phyloP scores from a whole-genome alignment of 2,113 vertebrate species.

The Tenebrosternarchus preto region DNA sequence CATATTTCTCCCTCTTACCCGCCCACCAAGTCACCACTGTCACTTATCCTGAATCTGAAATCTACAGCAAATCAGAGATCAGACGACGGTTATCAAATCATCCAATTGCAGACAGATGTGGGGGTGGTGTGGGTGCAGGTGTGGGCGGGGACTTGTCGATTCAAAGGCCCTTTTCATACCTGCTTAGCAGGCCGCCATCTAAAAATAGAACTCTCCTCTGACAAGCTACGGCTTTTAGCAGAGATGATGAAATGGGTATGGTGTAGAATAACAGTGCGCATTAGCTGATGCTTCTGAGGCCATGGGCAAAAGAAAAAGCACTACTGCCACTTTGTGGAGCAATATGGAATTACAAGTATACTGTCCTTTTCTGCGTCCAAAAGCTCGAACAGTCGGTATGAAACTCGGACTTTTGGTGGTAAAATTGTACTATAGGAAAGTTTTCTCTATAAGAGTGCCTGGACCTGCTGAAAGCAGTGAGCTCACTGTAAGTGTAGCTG shows the following conservation, averaged over 20 bases:
- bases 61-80: neutral
- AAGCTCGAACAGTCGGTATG: neutral
- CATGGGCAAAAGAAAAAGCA: neutral
- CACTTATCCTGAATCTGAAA: neutral
- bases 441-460: neutral
- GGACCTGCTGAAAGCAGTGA: neutral
- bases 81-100: neutral
- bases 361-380: neutral
- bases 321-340: slow-evolving; percentile 20
- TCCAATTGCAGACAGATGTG: neutral
- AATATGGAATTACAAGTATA: neutral
- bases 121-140: neutral
- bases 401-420: neutral
- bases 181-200: neutral
- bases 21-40: neutral
- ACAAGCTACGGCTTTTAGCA: slow-evolving; percentile 1
- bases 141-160: neutral
- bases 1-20: neutral
- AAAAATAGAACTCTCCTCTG: neutral
- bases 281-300: neutral
- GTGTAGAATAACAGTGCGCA: neutral
- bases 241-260: neutral
- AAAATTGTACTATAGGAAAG: neutral
- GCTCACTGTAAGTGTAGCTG: neutral
- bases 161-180: neutral